These are phyloP conservation scores for Podilymbus podiceps DNA, from an alignment of 2,113 vertebrate genomes.

Conservation along the genomic window DNA sequence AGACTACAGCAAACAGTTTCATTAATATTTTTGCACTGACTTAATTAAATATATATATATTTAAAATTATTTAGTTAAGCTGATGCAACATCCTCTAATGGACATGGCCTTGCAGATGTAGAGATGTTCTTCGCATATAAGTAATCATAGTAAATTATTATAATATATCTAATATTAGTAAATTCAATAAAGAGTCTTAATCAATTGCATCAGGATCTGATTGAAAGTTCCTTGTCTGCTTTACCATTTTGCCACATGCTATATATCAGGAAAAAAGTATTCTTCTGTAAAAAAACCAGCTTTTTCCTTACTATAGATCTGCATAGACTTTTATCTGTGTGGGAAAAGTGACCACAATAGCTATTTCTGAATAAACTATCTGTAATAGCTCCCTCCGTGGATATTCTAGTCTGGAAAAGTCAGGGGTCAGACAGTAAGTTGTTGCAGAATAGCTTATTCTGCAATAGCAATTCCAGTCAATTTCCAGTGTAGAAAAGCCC, in stretches of 20 bases:
- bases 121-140: not conserved
- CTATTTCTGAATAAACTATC: not conserved
- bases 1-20: not conserved
- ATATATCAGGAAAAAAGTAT: not conserved
- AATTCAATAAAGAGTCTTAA: not conserved
- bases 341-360: not conserved
- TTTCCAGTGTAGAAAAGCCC: not conserved
- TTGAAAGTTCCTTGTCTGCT: not conserved
- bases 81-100: slow-evolving; percentile 34
- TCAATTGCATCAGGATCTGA: slow-evolving; percentile 4
- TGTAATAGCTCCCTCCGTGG: slow-evolving; percentile 7
- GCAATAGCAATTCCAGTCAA: slow-evolving; percentile 26
- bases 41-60: not conserved
- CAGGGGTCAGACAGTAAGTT: not conserved
- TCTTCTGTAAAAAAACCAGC: not conserved
- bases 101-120: not conserved
- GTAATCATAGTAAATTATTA: not conserved
- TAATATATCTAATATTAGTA: not conserved
- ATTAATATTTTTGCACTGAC: not conserved
- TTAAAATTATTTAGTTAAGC: slow-evolving; percentile 20
- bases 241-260: not conserved
- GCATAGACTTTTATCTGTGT: not conserved
- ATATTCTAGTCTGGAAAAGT: slow-evolving; percentile 7
- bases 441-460: slow-evolving; percentile 25
- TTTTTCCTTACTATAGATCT: not conserved